Conservation (phyloP, 1,140 invertebrate genomes). For the Drosophila bocki region DNA sequence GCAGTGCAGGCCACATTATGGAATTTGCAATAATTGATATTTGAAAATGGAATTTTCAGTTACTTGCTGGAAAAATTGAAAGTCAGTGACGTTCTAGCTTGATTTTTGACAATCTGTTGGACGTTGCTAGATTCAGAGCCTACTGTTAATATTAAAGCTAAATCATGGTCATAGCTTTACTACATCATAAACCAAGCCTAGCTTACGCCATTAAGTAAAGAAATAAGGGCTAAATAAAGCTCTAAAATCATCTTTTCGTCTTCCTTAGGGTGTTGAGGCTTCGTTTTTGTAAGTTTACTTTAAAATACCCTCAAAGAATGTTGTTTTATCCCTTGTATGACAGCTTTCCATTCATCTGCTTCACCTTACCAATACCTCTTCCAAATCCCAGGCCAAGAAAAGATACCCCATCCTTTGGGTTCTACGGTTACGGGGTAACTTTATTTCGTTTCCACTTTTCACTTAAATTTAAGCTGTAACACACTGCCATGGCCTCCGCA, state of each 20-base stretch:
- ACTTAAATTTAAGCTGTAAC: slow-evolving; percentile 74
- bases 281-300: not conserved
- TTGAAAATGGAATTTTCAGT: not conserved
- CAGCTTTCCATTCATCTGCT: not conserved
- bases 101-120: not conserved
- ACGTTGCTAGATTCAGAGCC: not conserved
- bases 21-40: slow-evolving; percentile 22
- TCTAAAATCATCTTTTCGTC: not conserved
- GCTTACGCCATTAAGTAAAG: too few species aligned
- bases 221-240: not conserved
- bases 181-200: not conserved
- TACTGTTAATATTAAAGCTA: slow-evolving; percentile 3
- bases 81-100: not conserved
- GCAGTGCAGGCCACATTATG: slow-evolving; percentile 45
- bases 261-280: not conserved
- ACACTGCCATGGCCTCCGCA: slow-evolving; percentile 43
- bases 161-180: not conserved
- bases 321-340: not conserved
- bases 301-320: not conserved
- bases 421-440: slow-evolving; percentile 62
- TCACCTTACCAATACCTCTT: not conserved
- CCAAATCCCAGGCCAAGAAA: slow-evolving; percentile 42
- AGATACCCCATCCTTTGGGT: slow-evolving; percentile 18
- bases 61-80: not conserved
- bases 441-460: slow-evolving; percentile 76